Percentiles rank a stretch among this genome's conserved stretches.
These are phyloP conservation scores for Acanthosepion lycidas DNA, from an alignment of 2,888 invertebrate species.

Conservation along the genomic window DNA sequence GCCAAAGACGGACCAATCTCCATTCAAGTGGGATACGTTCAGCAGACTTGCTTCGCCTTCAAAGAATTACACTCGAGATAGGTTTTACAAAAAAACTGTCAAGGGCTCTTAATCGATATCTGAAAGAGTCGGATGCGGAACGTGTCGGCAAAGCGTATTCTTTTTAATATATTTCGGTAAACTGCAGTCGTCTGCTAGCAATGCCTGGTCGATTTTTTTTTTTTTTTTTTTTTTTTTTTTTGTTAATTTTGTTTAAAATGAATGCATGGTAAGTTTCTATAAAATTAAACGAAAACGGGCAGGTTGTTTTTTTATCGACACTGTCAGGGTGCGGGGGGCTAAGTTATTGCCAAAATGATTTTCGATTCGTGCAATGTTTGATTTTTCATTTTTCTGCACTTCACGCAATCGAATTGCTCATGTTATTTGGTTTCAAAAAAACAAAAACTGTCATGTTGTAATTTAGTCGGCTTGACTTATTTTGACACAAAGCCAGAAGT, in stretches of 20 bases:
- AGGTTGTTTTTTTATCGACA: too few relatives aligned
- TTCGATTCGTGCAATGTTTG: too few relatives aligned
- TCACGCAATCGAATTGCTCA: too few relatives aligned
- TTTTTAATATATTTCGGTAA: not conserved
- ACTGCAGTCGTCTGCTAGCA: not conserved
- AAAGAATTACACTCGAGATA: not conserved
- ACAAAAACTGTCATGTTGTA: too few relatives aligned
- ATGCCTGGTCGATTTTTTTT: not conserved
- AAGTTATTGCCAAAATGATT: too few relatives aligned
- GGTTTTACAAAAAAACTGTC: not conserved
- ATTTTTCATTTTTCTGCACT: too few relatives aligned
- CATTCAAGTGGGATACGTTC: not conserved
- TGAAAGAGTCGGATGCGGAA: not conserved
- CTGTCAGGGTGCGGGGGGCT: too few relatives aligned
- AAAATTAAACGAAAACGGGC: too few relatives aligned
- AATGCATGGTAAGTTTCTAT: too few relatives aligned
- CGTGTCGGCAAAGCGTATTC: not conserved
- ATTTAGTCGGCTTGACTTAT: too few relatives aligned
- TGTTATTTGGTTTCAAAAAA: too few relatives aligned
- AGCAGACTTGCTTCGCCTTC: not conserved
- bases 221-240: not conserved
- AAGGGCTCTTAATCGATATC: not conserved
- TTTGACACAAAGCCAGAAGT: too few relatives aligned
- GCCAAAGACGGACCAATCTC: not conserved
- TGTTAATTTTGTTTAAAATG: not conserved